Base-by-base conservation (phyloP, 2,113 vertebrate species). In the Brienomyrus brachyistius region DNA sequence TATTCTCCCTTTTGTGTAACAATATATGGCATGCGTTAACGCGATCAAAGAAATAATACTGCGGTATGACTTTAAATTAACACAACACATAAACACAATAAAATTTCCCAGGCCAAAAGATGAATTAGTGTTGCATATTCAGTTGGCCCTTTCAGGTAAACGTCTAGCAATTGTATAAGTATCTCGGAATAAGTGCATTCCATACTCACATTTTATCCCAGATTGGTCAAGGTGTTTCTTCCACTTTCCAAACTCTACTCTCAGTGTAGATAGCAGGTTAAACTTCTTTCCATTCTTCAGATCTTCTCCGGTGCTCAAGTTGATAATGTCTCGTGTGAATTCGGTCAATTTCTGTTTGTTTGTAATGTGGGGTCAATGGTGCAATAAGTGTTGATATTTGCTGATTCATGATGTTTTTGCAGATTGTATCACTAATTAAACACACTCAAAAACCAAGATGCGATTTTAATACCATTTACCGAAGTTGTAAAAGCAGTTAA, bases 251-350 rank as follows among this genome's bases (percentile, higher is more conserved):
- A 98, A 98, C 89, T 96, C 93, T 0, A 0, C 86, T 89, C 97
- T 95, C 87, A 98, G 92, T 5, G 54, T 90, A 27, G 95, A 93
- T 56, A 96, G 97, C 3, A 98, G 91, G 11, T 96, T 97, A 23
- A 83, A 6, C 0, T 92, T 88, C 0, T 91, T 27, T 0, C 80
- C 88, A 45, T 82, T 70, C 1, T 95, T 90, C 0, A 92, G 86
- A 45, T 98, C 98, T 40, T 99, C 97, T 48, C 97, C 98, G 15
- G 35, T n/a, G 0, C 91, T 88, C 87, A 94, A 83, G 48, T 1
- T 93, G 43, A 80, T 88, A 82, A 96, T 92, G 3, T 96, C 96
- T 0, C 94, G 92, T 48, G 91, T 97, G 92, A 98, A 98, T 0
- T 70, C 1, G 3, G 95, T 96, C 21, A 98, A 93, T 96, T 97